Evolutionary conservation across 2,888 invertebrate species (phyloP).

Genomic region (Camponotus fellah): DNA sequence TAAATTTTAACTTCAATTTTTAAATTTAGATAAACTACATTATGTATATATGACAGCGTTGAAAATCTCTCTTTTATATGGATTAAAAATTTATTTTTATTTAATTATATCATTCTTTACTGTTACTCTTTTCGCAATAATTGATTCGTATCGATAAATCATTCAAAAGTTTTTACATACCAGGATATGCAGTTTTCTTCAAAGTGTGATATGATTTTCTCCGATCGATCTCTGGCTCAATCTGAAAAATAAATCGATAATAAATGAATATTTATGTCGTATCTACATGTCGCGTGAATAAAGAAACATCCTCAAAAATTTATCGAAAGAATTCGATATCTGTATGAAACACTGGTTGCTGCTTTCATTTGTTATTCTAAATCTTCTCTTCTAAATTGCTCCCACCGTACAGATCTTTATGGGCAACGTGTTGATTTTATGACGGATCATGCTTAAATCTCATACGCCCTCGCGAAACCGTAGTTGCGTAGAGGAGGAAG

Average conservation of each 20-base stretch:
- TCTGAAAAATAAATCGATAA: conserved; percentile 36
- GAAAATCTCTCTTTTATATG: not conserved
- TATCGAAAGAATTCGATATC: conserved; percentile 5
- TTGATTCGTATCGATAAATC: not conserved
- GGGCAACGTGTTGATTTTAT: conserved; percentile 31
- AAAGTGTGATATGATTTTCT: not conserved
- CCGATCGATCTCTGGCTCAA: conserved; percentile 10
- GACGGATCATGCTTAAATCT: conserved; percentile 6
- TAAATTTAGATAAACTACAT: not conserved
- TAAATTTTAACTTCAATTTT: not conserved
- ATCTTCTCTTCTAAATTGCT: not conserved
- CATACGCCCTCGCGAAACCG: not conserved
- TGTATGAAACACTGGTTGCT: not conserved
- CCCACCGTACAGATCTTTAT: conserved; percentile 13
- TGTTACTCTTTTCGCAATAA: not conserved
- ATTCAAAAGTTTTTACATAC: conserved; percentile 27
- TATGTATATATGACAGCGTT: not conserved
- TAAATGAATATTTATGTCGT: conserved; percentile 18
- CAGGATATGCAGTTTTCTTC: not conserved
- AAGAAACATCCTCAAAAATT: not conserved
- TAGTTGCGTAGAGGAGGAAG: not conserved
- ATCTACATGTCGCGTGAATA: not conserved
- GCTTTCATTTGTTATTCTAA: not conserved
- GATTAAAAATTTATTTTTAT: not conserved
- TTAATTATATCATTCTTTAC: not conserved